Base-by-base conservation (phyloP, 2,888 invertebrate genomes). In the Diplazon laetatorius region DNA sequence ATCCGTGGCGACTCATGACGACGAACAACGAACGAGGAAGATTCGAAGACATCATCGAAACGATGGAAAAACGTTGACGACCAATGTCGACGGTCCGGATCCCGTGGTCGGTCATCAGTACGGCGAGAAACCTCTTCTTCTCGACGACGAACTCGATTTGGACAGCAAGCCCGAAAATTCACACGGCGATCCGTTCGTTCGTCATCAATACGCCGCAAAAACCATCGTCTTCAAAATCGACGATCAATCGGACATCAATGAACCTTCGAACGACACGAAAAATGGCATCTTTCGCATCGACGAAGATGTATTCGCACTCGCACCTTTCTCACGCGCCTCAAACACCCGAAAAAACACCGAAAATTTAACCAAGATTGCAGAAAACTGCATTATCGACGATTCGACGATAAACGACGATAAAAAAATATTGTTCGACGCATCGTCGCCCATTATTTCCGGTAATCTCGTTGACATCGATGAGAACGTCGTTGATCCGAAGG, bases 61-160 rank as follows among this genome's bases (percentile, higher is more conserved):
- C 80, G 91, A 91, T 78, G 91, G 92, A 9, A 81, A 82, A 52
- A 80, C 83, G 4, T 86, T 80, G 77, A 84, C 60, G 87, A n/a
- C n/a, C n/a, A n/a, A n/a, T n/a, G n/a, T n/a, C n/a, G n/a, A n/a
- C n/a, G n/a, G n/a, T n/a, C n/a, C 86, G 0, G 90, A 91, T 70
- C 89, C 90, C 0, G 94, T 95, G 78, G 94, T 95, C 5, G 94
- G 95, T 0, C 95, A 95, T 88, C 95, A 94, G 83, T 95, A 95
- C 84, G 96, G 96, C 0, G 95, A 95, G 79, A 93, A 94, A 82
- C 96, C 96, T 0, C 89, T 96, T 44, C 89, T 96, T 3, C 92
- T 96, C 70, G 96, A 96, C 86, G 96, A 96, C 88, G 96, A 96
- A 85, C 89, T 96, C n/a, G 95, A 95, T 83, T 93, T 93, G 0